These are phyloP conservation scores for Ditylenchus dipsaci DNA, from an alignment of 1,140 invertebrate genomes.

Conservation along the genomic window DNA sequence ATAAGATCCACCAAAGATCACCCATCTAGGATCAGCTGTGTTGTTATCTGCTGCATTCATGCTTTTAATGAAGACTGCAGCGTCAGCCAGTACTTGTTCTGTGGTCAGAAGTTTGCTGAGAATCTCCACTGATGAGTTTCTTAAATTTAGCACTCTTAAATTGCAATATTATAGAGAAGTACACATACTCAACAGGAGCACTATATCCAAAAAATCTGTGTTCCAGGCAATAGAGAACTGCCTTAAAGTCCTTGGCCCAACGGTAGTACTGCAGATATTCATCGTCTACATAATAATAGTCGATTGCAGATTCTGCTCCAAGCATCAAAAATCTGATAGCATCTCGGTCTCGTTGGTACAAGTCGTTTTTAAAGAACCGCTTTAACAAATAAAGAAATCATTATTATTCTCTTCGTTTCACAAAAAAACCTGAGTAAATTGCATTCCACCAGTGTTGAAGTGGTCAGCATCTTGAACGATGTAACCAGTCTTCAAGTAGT, in stretches of 20 bases:
- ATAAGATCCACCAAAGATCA: constrained; percentile 66
- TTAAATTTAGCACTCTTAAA: not conserved
- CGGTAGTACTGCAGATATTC: not conserved
- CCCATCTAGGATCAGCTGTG: constrained; percentile 18
- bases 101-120: constrained; percentile 24
- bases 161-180: not conserved
- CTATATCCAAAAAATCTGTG: constrained; percentile 2
- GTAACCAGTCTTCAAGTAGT: not conserved
- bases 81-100: constrained; percentile 27
- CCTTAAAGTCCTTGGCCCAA: constrained; percentile 2
- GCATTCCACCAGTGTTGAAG: constrained; percentile 1
- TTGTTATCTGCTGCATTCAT: not conserved
- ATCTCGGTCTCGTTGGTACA: constrained; percentile 2
- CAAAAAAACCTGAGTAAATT: constrained; percentile 8
- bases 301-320: not conserved
- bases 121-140: constrained; percentile 1
- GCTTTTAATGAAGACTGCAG: constrained; percentile 17
- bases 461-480: constrained; percentile 4
- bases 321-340: not conserved
- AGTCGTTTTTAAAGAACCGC: constrained; percentile 3
- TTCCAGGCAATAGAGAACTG: not conserved
- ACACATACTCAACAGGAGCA: not conserved
- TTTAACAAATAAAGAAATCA: constrained; percentile 1
- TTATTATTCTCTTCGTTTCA: not conserved
- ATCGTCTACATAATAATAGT: not conserved